Evolutionary conservation across 2,113 vertebrate genomes (phyloP).

Genomic region (Nasalis larvatus): DNA sequence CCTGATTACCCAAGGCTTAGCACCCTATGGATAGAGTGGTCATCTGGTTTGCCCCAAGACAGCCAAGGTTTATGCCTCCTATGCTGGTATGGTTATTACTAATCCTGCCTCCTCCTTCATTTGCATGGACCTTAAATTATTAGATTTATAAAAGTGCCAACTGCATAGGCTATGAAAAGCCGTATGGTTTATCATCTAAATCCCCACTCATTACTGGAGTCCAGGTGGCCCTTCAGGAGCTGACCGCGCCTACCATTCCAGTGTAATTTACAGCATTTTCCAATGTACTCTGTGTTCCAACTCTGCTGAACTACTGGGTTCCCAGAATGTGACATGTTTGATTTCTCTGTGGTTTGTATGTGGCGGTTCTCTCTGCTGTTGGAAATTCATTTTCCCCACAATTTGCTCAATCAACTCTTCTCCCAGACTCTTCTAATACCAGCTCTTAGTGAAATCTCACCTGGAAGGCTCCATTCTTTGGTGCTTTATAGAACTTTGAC

Average conservation of each 20-base stretch:
- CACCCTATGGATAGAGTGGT: rapidly evolving
- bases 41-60: neutral
- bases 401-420: neutral
- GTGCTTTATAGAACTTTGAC: neutral
- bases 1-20: neutral
- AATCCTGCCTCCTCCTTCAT: neutral
- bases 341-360: neutral
- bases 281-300: neutral
- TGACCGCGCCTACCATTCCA: no score
- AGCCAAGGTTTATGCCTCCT: neutral
- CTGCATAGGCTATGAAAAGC: neutral
- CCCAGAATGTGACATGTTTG: neutral
- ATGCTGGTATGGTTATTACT: neutral
- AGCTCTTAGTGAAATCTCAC: neutral
- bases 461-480: neutral
- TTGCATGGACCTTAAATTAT: neutral
- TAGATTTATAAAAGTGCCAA: neutral
- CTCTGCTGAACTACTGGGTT: neutral
- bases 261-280: neutral
- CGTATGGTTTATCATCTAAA: neutral
- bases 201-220: neutral
- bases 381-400: neutral
- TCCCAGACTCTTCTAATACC: neutral
- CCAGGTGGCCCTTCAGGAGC: neutral
- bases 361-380: neutral